Percentiles rank a stretch among this genome's conserved stretches.
phyloP scores from a whole-genome alignment of 2,113 vertebrate genomes.

The Ancistrus triradiatus region DNA sequence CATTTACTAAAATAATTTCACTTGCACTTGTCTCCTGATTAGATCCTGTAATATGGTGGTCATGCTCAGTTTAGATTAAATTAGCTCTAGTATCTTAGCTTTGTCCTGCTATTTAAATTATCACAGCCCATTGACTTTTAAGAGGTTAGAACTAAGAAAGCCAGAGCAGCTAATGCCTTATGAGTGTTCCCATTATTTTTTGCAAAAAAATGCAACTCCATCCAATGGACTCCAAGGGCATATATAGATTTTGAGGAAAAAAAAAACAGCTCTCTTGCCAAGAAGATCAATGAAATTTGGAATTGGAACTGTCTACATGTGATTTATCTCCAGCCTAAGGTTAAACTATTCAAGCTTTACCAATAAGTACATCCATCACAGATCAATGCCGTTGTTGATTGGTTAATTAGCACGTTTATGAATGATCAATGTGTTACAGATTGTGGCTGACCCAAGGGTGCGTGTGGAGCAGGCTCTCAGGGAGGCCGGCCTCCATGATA shows the following conservation, averaged over 20 bases:
- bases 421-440: constrained; percentile 64
- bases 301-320: not conserved
- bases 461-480: constrained; percentile 83
- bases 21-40: not conserved
- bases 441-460: constrained; percentile 84
- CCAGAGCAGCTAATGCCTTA: too few relatives aligned
- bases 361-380: not conserved
- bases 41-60: not conserved
- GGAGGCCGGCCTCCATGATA: constrained; percentile 81
- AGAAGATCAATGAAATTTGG: not conserved
- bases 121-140: not conserved
- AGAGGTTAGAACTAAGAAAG: not conserved
- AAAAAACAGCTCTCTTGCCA: not conserved
- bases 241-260: too few relatives aligned
- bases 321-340: not conserved
- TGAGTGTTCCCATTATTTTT: too few relatives aligned
- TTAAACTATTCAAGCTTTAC: not conserved
- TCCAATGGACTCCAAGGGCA: too few relatives aligned
- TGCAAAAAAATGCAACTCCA: too few relatives aligned
- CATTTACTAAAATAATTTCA: too few relatives aligned
- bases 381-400: not conserved
- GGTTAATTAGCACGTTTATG: not conserved
- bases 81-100: too few relatives aligned
- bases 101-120: not conserved
- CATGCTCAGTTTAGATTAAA: not conserved